Conservation (phyloP, 1,140 invertebrate genomes). For the Tribolium castaneum region DNA sequence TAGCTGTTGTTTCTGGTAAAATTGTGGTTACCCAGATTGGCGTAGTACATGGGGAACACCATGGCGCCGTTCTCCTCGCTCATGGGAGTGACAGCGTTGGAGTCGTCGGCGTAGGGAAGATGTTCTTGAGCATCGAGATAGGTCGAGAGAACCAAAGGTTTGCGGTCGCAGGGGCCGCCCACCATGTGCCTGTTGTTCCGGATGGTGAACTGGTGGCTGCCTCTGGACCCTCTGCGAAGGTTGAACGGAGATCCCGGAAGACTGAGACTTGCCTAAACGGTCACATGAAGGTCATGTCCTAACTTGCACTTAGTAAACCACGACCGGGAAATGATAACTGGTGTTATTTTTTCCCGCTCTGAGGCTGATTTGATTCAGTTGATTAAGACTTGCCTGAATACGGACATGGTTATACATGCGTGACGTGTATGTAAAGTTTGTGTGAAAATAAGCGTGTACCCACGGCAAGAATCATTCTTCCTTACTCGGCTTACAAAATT, state of each 20-base stretch:
- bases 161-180: conserved; percentile 81
- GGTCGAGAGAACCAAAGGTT: conserved; percentile 92
- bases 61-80: conserved; percentile 97
- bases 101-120: conserved; percentile 97
- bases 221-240: conserved; percentile 86
- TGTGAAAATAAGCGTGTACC: conserved; percentile 12
- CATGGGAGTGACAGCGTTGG: conserved; percentile 98
- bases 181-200: conserved; percentile 79
- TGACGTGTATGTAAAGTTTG: conserved; percentile 45
- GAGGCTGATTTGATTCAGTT: not conserved
- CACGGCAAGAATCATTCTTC: not conserved
- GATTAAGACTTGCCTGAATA: conserved; percentile 89
- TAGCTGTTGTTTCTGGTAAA: too few relatives aligned
- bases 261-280: conserved; percentile 89
- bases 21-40: conserved; percentile 73
- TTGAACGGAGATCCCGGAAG: conserved; percentile 97
- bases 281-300: not conserved
- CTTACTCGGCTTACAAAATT: not conserved
- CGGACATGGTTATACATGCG: conserved; percentile 62
- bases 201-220: conserved; percentile 92
- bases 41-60: conserved; percentile 89
- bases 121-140: conserved; percentile 96
- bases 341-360: not conserved
- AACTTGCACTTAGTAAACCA: not conserved
- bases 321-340: not conserved